Evolutionary conservation across 2,888 invertebrate genomes (phyloP), one percentile per base, ranked within the genome.

Genomic region (Lasioglossum villosulum): DNA sequence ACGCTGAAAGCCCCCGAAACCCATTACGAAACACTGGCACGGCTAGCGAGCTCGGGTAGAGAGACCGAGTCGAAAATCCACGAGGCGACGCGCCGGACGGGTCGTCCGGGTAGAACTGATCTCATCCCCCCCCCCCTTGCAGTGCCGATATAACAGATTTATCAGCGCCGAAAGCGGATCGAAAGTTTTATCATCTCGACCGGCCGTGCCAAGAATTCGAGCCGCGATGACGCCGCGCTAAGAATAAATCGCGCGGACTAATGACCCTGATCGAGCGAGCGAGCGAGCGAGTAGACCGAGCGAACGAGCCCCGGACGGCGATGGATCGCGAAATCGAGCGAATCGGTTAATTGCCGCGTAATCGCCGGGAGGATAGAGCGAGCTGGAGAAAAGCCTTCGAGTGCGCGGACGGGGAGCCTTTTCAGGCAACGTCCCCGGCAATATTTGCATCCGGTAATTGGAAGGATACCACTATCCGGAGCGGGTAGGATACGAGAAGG

Each of bases 391-490:
- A 66, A 74, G 70, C 48, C 71, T 59, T 56, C 56, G 56, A 56
- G 56, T 56, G n/a, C 23, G 19, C 23, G 23, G 2, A 4, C n/a
- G 39, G 45, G 48, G 74, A 37, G 59, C 82, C 76, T 86, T 80
- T 76, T 83, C 79, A 72, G 59, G 52, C 76, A 63, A 68, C 66
- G 73, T 66, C 83, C 76, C 66, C 63, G 80, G 63, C 76, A 52
- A 86, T 87, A 86, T 86, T 87, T 87, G 87, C 87, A 87, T 87
- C 78, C 78, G 78, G 83, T 86, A 86, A 87, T 86, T 87, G 87
- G 87, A 86, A 78, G 83, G 83, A 87, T 71, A 71, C 73, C 56
- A 52, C 48, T 27, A 34, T 30, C 45, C 27, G 27, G n/a, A 42
- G 27, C 30, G 30, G 30, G n/a, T 56, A 66, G 34, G 63, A 68